Conservation (phyloP, 2,113 vertebrate genomes). For the Dolichotis patagonum region DNA sequence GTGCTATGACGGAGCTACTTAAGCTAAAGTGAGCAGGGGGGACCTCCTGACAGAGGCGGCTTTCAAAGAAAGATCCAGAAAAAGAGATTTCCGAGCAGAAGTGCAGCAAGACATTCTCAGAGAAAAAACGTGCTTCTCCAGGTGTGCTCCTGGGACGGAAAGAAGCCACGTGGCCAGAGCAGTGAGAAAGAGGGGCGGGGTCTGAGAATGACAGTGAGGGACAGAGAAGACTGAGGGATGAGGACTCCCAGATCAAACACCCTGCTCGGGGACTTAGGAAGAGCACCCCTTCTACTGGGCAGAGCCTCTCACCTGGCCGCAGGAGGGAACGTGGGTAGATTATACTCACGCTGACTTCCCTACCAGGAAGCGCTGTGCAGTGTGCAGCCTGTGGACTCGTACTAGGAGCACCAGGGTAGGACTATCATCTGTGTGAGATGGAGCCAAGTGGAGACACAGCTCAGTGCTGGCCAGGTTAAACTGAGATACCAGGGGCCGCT, state of each 20-base stretch:
- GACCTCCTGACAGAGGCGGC: background rate
- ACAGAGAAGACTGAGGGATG: background rate
- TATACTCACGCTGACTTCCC: too few species aligned
- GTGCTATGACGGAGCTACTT: background rate
- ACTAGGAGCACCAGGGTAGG: background rate
- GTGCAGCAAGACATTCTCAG: background rate
- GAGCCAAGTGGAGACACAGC: background rate
- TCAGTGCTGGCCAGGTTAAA: background rate
- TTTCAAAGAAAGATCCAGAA: background rate
- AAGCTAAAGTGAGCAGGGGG: background rate
- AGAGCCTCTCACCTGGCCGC: background rate
- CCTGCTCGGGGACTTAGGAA: background rate
- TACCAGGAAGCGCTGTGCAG: background rate
- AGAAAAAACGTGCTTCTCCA: accelerated
- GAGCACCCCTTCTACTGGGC: background rate
- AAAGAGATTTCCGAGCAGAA: background rate
- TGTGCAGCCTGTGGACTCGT: background rate
- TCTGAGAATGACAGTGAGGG: background rate
- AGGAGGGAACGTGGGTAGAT: background rate
- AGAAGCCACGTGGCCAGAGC: background rate
- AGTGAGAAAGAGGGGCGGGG: accelerated
- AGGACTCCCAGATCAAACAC: background rate
- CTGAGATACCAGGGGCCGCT: background rate
- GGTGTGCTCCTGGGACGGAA: background rate
- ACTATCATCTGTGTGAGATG: background rate